These are phyloP conservation scores for Gulo gulo DNA, from an alignment of 2,113 vertebrate genomes.

Conservation along the genomic window DNA sequence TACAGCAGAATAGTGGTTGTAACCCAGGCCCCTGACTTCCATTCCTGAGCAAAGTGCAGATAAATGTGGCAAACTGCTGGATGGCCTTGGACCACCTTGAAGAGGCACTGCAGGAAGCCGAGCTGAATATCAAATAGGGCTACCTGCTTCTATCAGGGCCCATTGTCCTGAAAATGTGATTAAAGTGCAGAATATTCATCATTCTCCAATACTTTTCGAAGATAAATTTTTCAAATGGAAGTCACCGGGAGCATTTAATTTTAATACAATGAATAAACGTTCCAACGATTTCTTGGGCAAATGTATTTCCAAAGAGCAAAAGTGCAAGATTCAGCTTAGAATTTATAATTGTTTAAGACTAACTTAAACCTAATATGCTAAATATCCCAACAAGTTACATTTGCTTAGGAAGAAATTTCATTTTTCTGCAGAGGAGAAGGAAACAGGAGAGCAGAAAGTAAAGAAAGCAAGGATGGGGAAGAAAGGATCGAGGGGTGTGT, in stretches of 20 bases:
- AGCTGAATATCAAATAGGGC: background rate
- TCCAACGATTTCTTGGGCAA: background rate
- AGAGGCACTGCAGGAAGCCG: background rate
- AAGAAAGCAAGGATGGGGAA: background rate
- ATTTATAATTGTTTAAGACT: background rate
- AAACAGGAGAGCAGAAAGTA: background rate
- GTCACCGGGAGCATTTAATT: background rate
- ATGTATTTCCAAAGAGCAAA: background rate
- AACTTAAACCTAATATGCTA: background rate
- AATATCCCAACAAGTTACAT: slow-evolving; percentile 13
- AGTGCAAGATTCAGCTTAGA: background rate
- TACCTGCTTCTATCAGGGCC: background rate
- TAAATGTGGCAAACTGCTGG: no score
- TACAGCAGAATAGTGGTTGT: background rate
- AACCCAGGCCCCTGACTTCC: background rate
- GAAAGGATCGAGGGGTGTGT: background rate
- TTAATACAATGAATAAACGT: background rate
- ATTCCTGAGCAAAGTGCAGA: background rate
- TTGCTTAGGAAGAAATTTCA: background rate
- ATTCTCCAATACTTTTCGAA: background rate
- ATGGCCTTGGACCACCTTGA: background rate
- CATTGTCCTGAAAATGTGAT: background rate
- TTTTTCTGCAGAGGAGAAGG: background rate
- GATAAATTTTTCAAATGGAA: background rate
- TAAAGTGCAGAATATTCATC: background rate